A percentile compares a stretch with the other conserved stretches of the same genome.
Conservation (phyloP, 2,797 vertebrate genomes). For the Pipistrellus pygmaeus region DNA sequence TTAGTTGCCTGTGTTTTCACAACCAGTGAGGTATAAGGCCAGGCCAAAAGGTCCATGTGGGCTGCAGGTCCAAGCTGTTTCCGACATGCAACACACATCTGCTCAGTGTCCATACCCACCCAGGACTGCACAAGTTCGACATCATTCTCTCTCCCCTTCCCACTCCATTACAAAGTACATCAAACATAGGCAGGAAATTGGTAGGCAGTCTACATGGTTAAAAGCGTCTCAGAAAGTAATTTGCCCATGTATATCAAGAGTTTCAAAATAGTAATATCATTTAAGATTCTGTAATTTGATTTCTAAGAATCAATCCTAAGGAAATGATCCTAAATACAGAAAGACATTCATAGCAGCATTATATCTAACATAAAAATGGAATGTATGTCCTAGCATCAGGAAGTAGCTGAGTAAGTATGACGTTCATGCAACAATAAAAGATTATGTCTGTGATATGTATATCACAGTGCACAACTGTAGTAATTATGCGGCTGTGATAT, state of each 20-base stretch:
- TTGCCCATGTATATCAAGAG: not conserved
- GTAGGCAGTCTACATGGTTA: not conserved
- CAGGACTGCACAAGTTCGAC: not conserved
- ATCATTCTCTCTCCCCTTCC: not conserved
- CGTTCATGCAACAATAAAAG: not conserved
- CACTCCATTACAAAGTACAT: not conserved
- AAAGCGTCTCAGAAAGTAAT: constrained; percentile 55
- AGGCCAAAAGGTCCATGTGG: not conserved
- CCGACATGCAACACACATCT: not conserved
- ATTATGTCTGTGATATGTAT: not conserved
- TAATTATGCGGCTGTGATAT: not conserved
- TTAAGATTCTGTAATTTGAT: constrained; percentile 54
- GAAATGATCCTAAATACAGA: constrained; percentile 20
- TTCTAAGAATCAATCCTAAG: constrained; percentile 54
- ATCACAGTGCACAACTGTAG: not conserved
- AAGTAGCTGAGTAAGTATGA: not conserved
- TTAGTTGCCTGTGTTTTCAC: not conserved
- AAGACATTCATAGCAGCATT: not conserved
- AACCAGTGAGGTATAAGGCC: not conserved
- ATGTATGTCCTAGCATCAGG: not conserved
- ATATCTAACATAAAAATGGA: not conserved
- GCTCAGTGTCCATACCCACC: not conserved
- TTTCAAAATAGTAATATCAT: constrained; percentile 22
- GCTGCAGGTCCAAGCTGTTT: not conserved
- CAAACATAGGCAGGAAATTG: not conserved